Evolutionary conservation across 2,888 invertebrate genomes (phyloP).

Genomic region (Drosophila leonis): DNA sequence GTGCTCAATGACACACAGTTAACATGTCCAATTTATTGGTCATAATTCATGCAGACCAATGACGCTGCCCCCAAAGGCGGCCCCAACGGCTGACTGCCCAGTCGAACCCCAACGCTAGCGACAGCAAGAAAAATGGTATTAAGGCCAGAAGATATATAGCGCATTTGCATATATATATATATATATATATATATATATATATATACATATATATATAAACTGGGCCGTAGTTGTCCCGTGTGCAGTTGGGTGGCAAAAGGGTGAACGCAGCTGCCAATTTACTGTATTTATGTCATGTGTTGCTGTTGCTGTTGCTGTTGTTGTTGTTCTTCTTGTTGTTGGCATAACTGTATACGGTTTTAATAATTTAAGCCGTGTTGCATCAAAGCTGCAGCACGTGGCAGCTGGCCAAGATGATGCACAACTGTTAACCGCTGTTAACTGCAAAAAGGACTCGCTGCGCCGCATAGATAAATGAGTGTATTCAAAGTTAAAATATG

Average conservation of each 20-base stretch:
- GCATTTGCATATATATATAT: conserved; percentile 65
- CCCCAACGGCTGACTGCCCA: conserved; percentile 21
- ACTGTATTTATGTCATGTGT: conserved; percentile 60
- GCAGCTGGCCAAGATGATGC: conserved; percentile 42
- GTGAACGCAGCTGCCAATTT: conserved; percentile 61
- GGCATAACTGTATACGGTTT: conserved; percentile 46
- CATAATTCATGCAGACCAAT: conserved; percentile 73
- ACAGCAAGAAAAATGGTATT: conserved; percentile 75
- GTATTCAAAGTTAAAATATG: conserved; percentile 48
- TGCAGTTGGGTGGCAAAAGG: conserved; percentile 9
- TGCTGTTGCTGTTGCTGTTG: conserved; percentile 8
- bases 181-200: conserved; percentile 64
- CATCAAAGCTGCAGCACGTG: conserved; percentile 48
- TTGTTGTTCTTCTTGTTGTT: conserved; percentile 8
- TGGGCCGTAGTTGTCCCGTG: conserved; percentile 18
- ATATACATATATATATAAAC: conserved; percentile 56
- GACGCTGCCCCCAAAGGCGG: conserved; percentile 40
- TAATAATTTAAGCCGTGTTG: conserved; percentile 70
- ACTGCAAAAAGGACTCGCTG: conserved; percentile 24
- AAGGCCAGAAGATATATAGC: conserved; percentile 70
- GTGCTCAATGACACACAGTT: conserved; percentile 70
- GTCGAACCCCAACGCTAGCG: conserved; percentile 47
- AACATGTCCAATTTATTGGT: conserved; percentile 81
- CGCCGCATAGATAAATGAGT: conserved; percentile 49
- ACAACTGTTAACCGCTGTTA: conserved; percentile 34